Base-by-base conservation (phyloP, 2,797 vertebrate genomes). In the Cephalopachus bancanus region DNA sequence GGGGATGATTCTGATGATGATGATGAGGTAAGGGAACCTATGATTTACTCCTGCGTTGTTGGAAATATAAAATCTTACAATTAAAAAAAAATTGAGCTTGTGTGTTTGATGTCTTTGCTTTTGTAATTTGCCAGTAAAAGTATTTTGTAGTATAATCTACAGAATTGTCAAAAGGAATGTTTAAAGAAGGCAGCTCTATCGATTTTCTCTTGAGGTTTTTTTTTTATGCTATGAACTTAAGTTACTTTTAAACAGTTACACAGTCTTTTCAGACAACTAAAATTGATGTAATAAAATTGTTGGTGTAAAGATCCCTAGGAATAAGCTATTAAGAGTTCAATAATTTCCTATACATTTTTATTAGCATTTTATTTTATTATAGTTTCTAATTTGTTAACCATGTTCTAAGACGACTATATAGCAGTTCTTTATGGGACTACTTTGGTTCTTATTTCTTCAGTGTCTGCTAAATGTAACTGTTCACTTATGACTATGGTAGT, bases 1-100 rank as follows among this genome's bases (percentile, higher is more conserved):
- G 99, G 98, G 69, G 99, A 99, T 97, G 99, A 99, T 95, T 99
- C 99, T 0, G 99, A 99, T 95, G 99, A 99, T 14, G 99, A 99
- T 67, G 99, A 99, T 5, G 99, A 99, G 99, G 99, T 99, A 98
- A 97, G 99, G 98, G 98, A 92, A 85, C 67, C 76, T 94, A 22
- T 62, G 67, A 0, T 95, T 98, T 97, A 93, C 51, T 94, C 15
- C 7, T 84, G 7, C 37, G 78, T 92, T 93, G 86, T 93, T 84
- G 33, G 55, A 92, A 91, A 59, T 91, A 26, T 3, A 80, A 67
- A 69, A 64, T 59, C 55, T 89, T 91, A n/a, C 44, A 44, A 44
- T 44, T 44, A 44, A 44, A 44, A 37, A 19, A 59, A 62, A 89
- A 78, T 80, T 91, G 60, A 62, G 53, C n/a, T 93, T 81, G n/a